Conservation (phyloP, 2,797 vertebrate genomes). For the Falco berigora region DNA sequence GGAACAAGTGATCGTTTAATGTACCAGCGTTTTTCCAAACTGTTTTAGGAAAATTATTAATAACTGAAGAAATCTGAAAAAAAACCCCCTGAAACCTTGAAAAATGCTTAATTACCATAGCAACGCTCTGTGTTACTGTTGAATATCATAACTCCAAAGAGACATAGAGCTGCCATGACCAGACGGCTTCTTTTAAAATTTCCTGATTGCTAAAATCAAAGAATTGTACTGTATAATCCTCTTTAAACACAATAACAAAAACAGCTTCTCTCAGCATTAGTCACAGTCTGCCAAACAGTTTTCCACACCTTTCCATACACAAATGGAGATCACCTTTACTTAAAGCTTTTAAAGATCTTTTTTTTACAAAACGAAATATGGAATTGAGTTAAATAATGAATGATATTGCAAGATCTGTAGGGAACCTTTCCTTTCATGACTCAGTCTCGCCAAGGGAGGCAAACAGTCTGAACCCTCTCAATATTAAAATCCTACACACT, state of each 20-base stretch:
- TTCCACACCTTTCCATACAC: not conserved
- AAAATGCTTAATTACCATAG: slow-evolving; percentile 57
- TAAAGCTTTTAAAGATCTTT: not conserved
- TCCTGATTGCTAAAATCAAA: slow-evolving; percentile 8
- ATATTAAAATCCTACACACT: not conserved
- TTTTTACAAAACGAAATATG: not conserved
- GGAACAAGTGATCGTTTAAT: slow-evolving; percentile 23
- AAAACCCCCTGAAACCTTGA: slow-evolving; percentile 24
- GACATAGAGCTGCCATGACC: not conserved
- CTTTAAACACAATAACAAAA: slow-evolving; percentile 10
- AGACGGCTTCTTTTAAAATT: not conserved
- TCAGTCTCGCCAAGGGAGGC: not conserved
- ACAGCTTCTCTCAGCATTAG: not conserved
- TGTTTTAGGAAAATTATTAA: slow-evolving; percentile 59
- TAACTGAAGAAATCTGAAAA: slow-evolving; percentile 32
- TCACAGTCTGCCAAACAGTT: not conserved
- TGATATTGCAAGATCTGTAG: not conserved
- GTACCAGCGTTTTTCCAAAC: slow-evolving; percentile 10
- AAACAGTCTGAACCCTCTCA: not conserved
- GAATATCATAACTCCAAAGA: not conserved
- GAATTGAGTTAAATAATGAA: not conserved
- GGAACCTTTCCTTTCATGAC: not conserved
- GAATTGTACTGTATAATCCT: not conserved
- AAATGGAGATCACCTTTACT: not conserved
- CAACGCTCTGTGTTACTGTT: slow-evolving; percentile 20